phyloP scores from a whole-genome alignment of 2,113 vertebrate genomes.

The Neotoma lepida region DNA sequence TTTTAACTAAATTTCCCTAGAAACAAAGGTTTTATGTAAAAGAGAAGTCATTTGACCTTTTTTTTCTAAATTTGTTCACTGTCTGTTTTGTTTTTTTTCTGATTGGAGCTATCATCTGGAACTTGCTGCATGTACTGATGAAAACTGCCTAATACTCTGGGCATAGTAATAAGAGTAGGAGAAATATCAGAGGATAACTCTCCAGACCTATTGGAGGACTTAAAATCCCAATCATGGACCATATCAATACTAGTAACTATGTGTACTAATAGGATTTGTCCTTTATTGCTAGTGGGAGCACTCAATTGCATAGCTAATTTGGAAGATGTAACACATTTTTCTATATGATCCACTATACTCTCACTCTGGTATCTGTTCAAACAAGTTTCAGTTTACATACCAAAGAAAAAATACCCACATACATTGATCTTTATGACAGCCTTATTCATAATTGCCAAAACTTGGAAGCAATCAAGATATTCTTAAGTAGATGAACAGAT shows the following conservation, averaged over 20 bases:
- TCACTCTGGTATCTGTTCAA: not conserved
- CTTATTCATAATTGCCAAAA: slow-evolving; percentile 35
- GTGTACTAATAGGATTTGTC: not conserved
- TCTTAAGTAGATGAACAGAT: not conserved
- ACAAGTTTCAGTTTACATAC: not conserved
- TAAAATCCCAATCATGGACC: not conserved
- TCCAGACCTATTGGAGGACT: not conserved
- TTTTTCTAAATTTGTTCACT: not conserved
- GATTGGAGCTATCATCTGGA: not conserved
- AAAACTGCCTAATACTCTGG: not conserved
- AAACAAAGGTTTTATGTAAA: not conserved
- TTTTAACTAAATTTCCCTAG: not conserved
- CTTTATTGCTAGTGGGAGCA: not conserved
- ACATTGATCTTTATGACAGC: not conserved
- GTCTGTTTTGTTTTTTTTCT: not conserved
- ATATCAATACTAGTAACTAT: not conserved
- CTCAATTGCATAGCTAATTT: not conserved
- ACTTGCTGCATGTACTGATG: not conserved
- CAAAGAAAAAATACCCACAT: not conserved
- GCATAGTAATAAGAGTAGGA: not conserved
- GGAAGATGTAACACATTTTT: not conserved
- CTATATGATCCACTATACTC: not conserved
- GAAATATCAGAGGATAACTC: not conserved
- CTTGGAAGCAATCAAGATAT: not conserved
- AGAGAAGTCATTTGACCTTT: not conserved